phyloP scores from a whole-genome alignment of 2,797 vertebrate genomes.

The Malacoraja senta region DNA sequence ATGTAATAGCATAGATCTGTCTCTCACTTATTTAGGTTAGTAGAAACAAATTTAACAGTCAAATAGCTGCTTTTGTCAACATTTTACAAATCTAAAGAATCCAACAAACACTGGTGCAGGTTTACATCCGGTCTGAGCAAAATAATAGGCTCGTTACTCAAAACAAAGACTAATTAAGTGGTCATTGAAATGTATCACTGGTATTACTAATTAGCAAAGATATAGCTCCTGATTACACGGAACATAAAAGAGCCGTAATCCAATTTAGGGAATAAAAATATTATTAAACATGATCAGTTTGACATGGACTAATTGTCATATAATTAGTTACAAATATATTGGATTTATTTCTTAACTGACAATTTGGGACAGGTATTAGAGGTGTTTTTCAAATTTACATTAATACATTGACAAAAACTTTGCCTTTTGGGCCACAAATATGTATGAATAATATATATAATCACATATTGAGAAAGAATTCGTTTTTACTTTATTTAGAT shows the following conservation, averaged over 20 bases:
- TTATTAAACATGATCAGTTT: neutral
- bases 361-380: neutral
- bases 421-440: neutral
- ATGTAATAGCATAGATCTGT: neutral
- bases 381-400: neutral
- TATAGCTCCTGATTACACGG: neutral
- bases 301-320: neutral
- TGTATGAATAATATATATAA: no score
- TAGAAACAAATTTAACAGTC: neutral
- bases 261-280: neutral
- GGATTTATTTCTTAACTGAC: neutral
- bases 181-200: neutral
- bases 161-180: neutral
- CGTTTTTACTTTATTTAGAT: neutral
- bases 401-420: neutral
- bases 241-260: neutral
- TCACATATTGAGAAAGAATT: neutral
- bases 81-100: neutral
- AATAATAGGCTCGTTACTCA: neutral
- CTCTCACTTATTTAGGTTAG: neutral
- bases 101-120: neutral
- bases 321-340: neutral
- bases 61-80: neutral
- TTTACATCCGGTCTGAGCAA: neutral
- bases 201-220: neutral